Evolutionary conservation across 2,113 vertebrate genomes (phyloP), one percentile per base, ranked within the genome.

Genomic region (Tyto alba): DNA sequence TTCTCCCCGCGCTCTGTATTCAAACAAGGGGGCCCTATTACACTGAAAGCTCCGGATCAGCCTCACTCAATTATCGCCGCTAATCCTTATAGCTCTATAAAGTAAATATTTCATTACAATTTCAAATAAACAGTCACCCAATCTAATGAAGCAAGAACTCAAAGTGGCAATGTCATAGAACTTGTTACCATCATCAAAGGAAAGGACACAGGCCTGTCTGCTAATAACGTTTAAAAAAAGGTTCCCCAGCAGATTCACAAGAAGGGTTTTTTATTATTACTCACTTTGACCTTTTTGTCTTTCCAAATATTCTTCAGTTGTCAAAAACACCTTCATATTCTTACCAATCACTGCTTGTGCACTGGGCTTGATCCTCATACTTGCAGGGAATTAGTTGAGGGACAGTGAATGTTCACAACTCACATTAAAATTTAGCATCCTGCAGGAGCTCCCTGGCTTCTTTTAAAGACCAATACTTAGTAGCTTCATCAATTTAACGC

Each of bases 101-200:
- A 99, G 99, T 99, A 99, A 99, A 99, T 99, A 99, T 99, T 99
- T 99, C 99, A 99, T 99, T 99, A 99, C 99, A 99, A 99, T 99
- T 99, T 99, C 98, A 99, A 99, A 99, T 99, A 99, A 99, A 99
- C 99, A 99, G 99, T 99, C 98, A 99, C 98, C 98, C 98, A 99
- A 99, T 98, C 98, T 98, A 98, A 98, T 99, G 98, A 99, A 99
- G 99, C 99, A 99, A 98, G 98, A 99, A 99, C 98, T 98, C 98
- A 98, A 98, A 98, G 98, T 98, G 98, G 98, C 98, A 98, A 98
- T 98, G 98, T 98, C 98, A 98, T 94, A 98, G 97, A 98, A 98
- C 98, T 98, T 95, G 98, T 98, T 98, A 97, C 97, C 97, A 26
- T 97, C 97, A 97, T 98, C 97, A 98, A 98, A 98, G 98, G 90